Evolutionary conservation across 92 coral and sea anemone genomes (phyloP).

Genomic region (Bergia sp.): DNA sequence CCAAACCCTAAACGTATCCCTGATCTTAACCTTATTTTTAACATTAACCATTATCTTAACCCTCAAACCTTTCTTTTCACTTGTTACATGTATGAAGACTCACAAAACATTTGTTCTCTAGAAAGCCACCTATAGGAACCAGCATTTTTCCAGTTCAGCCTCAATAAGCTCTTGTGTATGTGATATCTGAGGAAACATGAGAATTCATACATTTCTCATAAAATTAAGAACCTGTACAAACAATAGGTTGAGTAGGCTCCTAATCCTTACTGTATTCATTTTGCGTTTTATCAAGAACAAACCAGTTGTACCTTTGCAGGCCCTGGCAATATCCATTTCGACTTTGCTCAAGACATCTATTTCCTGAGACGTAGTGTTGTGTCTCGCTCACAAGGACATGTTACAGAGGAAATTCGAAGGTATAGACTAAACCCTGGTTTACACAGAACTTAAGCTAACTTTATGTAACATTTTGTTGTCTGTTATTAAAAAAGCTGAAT

Average conservation of each 20-base stretch:
- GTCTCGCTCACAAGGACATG: conserved; percentile 3
- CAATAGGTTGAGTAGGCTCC: too few species aligned
- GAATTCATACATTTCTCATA: too few species aligned
- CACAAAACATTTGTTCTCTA: too few species aligned
- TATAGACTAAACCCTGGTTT: background rate
- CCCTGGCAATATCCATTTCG: conserved; percentile 92
- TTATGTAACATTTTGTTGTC: too few species aligned
- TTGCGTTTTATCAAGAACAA: background rate
- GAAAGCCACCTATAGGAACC: background rate
- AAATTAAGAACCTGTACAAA: too few species aligned
- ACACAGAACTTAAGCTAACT: background rate
- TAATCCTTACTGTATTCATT: background rate
- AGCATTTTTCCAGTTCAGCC: background rate
- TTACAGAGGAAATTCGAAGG: conserved; percentile 2
- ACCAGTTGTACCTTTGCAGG: conserved; percentile 50
- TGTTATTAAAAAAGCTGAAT: too few species aligned
- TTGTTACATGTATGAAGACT: too few species aligned
- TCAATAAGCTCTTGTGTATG: background rate
- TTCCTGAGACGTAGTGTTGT: conserved; percentile 47
- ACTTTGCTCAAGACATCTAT: conserved; percentile 90
- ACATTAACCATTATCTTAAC: too few species aligned
- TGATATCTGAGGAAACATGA: background rate
- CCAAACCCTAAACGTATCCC: too few species aligned
- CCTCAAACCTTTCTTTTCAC: too few species aligned
- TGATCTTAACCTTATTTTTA: too few species aligned